phyloP scores from a whole-genome alignment of 1,140 invertebrate genomes.

The Saccostrea glomerata region DNA sequence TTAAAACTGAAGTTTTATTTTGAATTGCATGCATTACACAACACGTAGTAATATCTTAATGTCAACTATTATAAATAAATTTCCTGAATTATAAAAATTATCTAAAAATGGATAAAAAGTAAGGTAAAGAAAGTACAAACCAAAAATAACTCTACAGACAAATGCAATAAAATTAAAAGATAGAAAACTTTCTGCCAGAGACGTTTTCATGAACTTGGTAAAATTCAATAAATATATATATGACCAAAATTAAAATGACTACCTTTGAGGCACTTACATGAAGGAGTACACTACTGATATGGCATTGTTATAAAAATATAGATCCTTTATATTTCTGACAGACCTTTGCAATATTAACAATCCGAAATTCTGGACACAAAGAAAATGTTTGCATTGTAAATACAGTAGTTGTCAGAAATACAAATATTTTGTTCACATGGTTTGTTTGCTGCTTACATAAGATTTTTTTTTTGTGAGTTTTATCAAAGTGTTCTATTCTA shows the following conservation, averaged over 20 bases:
- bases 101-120: slow-evolving; percentile 36
- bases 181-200: slow-evolving; percentile 32
- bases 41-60: slow-evolving; percentile 35
- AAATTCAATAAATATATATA: slow-evolving; percentile 34
- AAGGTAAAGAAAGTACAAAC: slow-evolving; percentile 34
- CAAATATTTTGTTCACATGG: slow-evolving; percentile 8
- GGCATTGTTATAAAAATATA: slow-evolving; percentile 31
- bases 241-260: slow-evolving; percentile 29
- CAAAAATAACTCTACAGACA: slow-evolving; percentile 15
- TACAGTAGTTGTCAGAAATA: neutral
- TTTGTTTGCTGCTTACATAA: slow-evolving; percentile 8
- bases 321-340: slow-evolving; percentile 27
- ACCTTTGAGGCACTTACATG: slow-evolving; percentile 32
- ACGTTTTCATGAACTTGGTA: neutral
- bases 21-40: slow-evolving; percentile 36
- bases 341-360: neutral
- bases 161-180: slow-evolving; percentile 34
- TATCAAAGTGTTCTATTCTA: slow-evolving; percentile 11
- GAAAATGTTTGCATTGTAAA: neutral
- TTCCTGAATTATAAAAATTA: slow-evolving; percentile 37
- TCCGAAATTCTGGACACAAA: neutral
- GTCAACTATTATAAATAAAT: slow-evolving; percentile 37
- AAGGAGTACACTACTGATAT: slow-evolving; percentile 9
- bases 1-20: slow-evolving; percentile 35
- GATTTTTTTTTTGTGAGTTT: neutral